Conservation (phyloP, 1,140 invertebrate genomes). For the Lamellibrachia luymesi region DNA sequence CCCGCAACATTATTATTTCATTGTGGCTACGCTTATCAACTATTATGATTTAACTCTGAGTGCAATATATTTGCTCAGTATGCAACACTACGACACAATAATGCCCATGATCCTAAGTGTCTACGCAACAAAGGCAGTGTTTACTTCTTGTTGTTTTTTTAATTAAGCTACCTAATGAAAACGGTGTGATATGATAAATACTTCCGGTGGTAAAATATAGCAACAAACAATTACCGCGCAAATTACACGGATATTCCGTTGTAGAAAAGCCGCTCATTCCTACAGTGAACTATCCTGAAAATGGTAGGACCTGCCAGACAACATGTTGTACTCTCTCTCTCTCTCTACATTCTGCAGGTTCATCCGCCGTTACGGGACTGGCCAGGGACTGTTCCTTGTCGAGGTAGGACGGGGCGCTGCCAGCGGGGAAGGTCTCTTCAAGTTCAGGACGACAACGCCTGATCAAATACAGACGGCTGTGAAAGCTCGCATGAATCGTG, state of each 20-base stretch:
- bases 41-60: no score
- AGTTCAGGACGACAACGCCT: neutral
- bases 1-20: no score
- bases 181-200: no score
- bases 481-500: neutral
- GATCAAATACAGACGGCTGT: neutral
- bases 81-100: neutral
- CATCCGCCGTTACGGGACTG: neutral
- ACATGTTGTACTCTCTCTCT: neutral
- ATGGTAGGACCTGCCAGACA: no score
- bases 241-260: no score
- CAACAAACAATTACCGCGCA: no score
- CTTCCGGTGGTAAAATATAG: no score
- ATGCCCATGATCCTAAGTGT: neutral
- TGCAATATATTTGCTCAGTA: neutral
- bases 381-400: neutral
- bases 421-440: constrained; percentile 10
- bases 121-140: neutral
- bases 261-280: no score
- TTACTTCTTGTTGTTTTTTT: no score
- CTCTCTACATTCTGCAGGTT: neutral
- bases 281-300: no score
- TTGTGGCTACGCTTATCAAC: no score
- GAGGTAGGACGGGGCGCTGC: neutral
- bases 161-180: no score